These are phyloP conservation scores for Sinopyrophorus schimmeli DNA, from an alignment of 2,888 invertebrate species.

Conservation along the genomic window DNA sequence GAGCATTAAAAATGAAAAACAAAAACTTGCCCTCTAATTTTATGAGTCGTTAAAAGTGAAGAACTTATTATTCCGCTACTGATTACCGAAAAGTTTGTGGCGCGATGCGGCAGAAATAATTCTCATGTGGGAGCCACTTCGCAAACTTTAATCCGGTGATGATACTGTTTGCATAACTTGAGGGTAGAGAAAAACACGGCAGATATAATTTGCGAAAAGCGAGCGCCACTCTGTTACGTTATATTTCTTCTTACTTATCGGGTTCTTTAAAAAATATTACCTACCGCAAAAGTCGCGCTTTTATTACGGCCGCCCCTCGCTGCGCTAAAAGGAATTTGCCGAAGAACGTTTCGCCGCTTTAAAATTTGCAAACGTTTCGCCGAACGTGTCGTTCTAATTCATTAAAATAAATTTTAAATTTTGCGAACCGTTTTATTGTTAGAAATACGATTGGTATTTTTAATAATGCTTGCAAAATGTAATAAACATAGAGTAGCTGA, in stretches of 20 bases:
- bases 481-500: no score
- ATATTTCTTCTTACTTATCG: constrained; percentile 21
- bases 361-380: no score
- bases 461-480: no score
- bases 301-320: no score
- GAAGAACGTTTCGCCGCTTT: no score
- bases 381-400: no score
- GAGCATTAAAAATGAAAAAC: constrained; percentile 4
- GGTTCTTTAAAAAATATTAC: constrained; percentile 21
- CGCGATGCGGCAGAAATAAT: constrained; percentile 18
- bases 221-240: constrained; percentile 7
- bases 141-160: constrained; percentile 35
- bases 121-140: constrained; percentile 21
- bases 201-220: constrained; percentile 16
- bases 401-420: no score
- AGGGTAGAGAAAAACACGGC: constrained; percentile 22
- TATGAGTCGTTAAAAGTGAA: constrained; percentile 20
- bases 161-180: constrained; percentile 37
- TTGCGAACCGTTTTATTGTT: no score
- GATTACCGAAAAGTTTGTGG: constrained; percentile 21
- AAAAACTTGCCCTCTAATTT: constrained; percentile 16
- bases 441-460: no score
- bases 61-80: constrained; percentile 21
- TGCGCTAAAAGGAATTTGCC: no score
- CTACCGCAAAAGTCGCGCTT: no score